Conservation (phyloP, 2,113 vertebrate species). For the Ceuthmochares aereus region DNA sequence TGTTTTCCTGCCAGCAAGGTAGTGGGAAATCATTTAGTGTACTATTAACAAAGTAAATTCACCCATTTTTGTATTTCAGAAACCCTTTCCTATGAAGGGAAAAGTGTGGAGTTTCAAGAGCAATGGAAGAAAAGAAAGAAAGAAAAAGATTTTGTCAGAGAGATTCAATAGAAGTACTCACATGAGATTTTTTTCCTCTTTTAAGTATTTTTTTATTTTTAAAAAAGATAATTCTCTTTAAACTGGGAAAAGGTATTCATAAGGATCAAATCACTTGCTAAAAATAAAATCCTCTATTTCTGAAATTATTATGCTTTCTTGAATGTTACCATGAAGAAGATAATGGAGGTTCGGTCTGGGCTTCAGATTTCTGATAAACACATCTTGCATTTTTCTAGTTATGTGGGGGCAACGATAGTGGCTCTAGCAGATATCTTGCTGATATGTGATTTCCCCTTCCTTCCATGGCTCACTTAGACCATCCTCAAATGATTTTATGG, state of each 20-base stretch:
- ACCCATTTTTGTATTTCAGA: not conserved
- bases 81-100: not conserved
- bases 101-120: not conserved
- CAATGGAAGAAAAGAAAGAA: fast-evolving
- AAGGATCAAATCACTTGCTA: not conserved
- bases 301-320: not conserved
- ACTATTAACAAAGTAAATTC: conserved; percentile 14
- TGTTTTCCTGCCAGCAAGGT: not conserved
- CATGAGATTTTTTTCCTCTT: not conserved
- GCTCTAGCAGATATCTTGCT: not conserved
- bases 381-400: not conserved
- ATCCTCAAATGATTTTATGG: not conserved
- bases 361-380: not conserved
- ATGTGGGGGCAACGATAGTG: not conserved
- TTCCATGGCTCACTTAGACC: not conserved
- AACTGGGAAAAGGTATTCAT: not conserved
- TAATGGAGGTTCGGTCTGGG: not conserved
- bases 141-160: not conserved
- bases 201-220: not conserved
- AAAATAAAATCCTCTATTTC: not conserved
- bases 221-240: not conserved
- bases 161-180: fast-evolving
- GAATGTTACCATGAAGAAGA: not conserved
- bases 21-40: not conserved
- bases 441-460: not conserved